Evolutionary conservation across 2,113 vertebrate species (phyloP).

Genomic region (Bambusicola thoracicus): DNA sequence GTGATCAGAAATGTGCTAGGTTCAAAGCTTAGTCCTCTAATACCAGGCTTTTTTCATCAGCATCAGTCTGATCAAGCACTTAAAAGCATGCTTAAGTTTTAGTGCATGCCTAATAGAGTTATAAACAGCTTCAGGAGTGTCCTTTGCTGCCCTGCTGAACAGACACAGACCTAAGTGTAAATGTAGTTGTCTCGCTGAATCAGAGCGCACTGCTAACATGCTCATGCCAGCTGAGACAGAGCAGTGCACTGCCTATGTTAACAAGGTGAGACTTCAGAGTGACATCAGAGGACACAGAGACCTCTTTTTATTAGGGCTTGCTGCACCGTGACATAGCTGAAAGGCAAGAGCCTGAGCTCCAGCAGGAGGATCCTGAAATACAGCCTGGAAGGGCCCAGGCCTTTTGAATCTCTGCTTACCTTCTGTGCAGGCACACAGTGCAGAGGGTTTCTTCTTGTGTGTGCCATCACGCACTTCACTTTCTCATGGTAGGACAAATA

Average conservation of each 20-base stretch:
- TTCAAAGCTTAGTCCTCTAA: neutral
- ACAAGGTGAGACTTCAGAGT: conserved; percentile 43
- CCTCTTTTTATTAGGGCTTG: neutral
- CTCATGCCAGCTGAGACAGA: neutral
- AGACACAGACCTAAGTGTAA: neutral
- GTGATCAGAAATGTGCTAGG: neutral
- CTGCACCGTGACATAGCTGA: conserved; percentile 5
- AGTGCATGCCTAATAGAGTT: conserved; percentile 3
- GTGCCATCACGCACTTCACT: neutral
- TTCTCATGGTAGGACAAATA: conserved; percentile 46
- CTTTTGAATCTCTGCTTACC: neutral
- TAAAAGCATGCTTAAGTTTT: neutral
- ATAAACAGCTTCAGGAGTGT: conserved; percentile 4
- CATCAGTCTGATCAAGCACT: neutral
- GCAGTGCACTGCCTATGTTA: conserved; percentile 51
- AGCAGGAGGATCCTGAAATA: neutral
- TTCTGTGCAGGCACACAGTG: neutral
- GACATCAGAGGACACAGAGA: conserved; percentile 27
- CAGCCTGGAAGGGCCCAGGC: neutral
- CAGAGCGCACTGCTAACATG: conserved; percentile 39
- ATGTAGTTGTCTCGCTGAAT: conserved; percentile 62
- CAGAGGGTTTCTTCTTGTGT: neutral
- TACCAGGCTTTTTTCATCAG: neutral
- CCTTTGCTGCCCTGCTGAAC: conserved; percentile 9
- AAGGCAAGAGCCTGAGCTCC: neutral